These are phyloP conservation scores for Leucopternis melanops DNA, from an alignment of 2,113 vertebrate genomes.

Conservation along the genomic window DNA sequence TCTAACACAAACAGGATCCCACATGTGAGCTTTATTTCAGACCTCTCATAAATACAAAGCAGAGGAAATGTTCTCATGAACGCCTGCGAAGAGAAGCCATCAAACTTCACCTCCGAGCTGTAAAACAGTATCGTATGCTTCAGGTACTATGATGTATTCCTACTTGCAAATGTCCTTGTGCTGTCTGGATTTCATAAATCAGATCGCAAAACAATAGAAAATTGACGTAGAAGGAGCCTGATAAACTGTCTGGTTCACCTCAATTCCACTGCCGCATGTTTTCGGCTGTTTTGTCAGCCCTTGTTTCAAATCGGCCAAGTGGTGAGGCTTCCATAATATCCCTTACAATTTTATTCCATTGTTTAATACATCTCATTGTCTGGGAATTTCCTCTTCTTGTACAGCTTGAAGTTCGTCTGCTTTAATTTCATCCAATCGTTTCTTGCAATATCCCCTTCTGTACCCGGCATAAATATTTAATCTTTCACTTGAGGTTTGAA, in stretches of 20 bases:
- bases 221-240: background rate
- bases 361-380: slow-evolving; percentile 29
- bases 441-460: background rate
- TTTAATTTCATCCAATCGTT: background rate
- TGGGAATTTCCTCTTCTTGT: slow-evolving; percentile 10
- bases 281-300: background rate
- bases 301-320: background rate
- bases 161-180: background rate
- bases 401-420: slow-evolving; percentile 15
- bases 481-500: slow-evolving; percentile 10
- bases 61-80: slow-evolving; percentile 48
- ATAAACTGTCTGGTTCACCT: background rate
- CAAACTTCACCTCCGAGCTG: background rate
- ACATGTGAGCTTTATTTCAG: slow-evolving; percentile 13
- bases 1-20: background rate
- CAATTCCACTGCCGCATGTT: background rate
- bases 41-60: slow-evolving; percentile 17
- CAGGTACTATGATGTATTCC: background rate
- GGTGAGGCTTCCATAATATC: background rate
- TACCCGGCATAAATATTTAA: slow-evolving; percentile 34
- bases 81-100: slow-evolving; percentile 12
- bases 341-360: slow-evolving; percentile 5
- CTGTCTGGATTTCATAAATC: slow-evolving; percentile 40
- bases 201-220: background rate
- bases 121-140: slow-evolving; percentile 37